Evolutionary conservation across 1,140 invertebrate genomes (phyloP).

Genomic region (Hetaerina americana): DNA sequence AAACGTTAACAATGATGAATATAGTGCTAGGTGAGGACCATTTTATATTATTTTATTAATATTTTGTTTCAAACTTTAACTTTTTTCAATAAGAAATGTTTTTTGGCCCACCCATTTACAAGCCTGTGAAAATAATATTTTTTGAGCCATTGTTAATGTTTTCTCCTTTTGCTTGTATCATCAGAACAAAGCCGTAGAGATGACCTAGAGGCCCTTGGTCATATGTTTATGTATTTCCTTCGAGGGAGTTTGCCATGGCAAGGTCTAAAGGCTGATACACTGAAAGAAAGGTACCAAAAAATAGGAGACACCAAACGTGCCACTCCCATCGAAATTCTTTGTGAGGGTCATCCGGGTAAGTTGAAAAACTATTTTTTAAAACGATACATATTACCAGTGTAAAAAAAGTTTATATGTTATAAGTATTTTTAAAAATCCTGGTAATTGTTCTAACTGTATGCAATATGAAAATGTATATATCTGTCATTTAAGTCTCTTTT

Average conservation of each 20-base stretch:
- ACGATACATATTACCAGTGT: too few species aligned
- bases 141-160: not conserved
- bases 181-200: constrained; percentile 96
- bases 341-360: constrained; percentile 88
- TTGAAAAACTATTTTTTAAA: too few species aligned
- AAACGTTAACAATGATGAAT: too few species aligned
- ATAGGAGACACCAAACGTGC: constrained; percentile 98
- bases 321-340: constrained; percentile 93
- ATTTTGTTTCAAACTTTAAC: not conserved
- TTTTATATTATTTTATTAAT: too few species aligned
- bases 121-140: constrained; percentile 7
- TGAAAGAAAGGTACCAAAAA: constrained; percentile 99
- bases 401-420: too few species aligned
- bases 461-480: too few species aligned
- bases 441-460: too few species aligned
- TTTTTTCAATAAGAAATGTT: not conserved
- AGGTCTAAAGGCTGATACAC: constrained; percentile 96
- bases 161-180: constrained; percentile 20
- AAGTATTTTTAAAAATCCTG: too few species aligned
- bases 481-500: too few species aligned
- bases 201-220: constrained; percentile 96
- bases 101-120: constrained; percentile 1
- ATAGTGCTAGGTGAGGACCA: too few species aligned
- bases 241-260: constrained; percentile 98
- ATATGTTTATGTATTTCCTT: constrained; percentile 99